Base-by-base conservation (phyloP, 2,797 vertebrate genomes). In the Australoheros facetus region DNA sequence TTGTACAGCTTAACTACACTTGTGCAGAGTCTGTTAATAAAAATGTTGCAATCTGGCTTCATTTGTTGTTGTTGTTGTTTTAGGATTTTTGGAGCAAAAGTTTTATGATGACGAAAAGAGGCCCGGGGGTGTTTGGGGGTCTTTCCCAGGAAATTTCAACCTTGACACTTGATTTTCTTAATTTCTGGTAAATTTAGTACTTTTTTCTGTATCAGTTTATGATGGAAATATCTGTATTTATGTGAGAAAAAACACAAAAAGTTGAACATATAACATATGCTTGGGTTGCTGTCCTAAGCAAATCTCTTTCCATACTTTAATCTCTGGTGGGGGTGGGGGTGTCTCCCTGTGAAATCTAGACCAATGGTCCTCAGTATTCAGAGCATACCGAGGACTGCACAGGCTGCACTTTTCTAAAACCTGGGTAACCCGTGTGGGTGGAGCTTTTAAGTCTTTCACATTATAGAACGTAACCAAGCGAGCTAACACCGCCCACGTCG, bases 401-500 rank as follows among this genome's bases (percentile, higher is more conserved):
- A 16, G 39, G n/a, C 26, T 28, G 12, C 71, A 48, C 8, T 30
- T 75, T 64, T 55, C 2, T 34, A 0, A 4, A 1, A 56, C 75
- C 79, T 10, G 9, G 3, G 37, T 23, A 42, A 2, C 17, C 39
- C 64, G 30, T 5, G 12, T 51, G 80, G 72, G 88, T 72, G 90
- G 78, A 5, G 14, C 55, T 71, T 2, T 42, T 17, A 0, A 5
- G 0, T 9, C 1, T 26, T 4, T 48, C 26, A 16, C 8, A 3
- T 8, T 0, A 12, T 14, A 1, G 55, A 16, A 10, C 13, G 2
- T 19, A 69, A 54, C 28, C 26, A 30, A 69, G 2, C 7, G 45
- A 9, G 13, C 16, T 19, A 64, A 34, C 88, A 80, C 89, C 92
- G 77, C 88, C 81, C 75, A 26, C 21, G 34, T 71, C 4, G 58